Evolutionary conservation across 2,888 invertebrate species (phyloP).

Genomic region (Rapana venosa): DNA sequence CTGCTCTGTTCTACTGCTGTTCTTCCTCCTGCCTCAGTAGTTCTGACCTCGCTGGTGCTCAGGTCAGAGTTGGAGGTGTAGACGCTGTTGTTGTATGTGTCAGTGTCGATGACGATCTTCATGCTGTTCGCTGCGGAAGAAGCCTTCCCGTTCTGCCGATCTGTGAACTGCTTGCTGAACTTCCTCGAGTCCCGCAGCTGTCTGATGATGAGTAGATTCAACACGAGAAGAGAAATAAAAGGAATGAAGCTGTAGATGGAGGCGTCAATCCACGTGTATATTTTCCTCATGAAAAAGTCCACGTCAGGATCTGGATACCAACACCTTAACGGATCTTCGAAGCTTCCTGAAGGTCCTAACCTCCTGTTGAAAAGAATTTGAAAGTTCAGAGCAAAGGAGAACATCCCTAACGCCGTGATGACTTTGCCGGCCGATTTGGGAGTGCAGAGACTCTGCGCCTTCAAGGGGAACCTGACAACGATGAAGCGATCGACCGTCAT

Average conservation of each 20-base stretch:
- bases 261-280: constrained; percentile 42
- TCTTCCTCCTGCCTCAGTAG: neutral
- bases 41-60: neutral
- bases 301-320: neutral
- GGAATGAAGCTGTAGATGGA: constrained; percentile 46
- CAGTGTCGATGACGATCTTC: neutral
- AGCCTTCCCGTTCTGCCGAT: too few species aligned
- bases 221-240: neutral
- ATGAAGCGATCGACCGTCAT: constrained; percentile 51
- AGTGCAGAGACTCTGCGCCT: constrained; percentile 13
- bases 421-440: constrained; percentile 18
- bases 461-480: constrained; percentile 38
- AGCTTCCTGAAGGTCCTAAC: neutral
- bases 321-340: neutral
- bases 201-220: neutral
- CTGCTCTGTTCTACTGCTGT: neutral
- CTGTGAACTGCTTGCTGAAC: constrained; percentile 30
- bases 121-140: neutral
- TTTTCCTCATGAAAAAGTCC: neutral
- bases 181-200: neutral
- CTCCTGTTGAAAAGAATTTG: constrained; percentile 33
- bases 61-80: neutral
- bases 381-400: constrained; percentile 11
- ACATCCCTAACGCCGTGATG: constrained; percentile 18
- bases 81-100: neutral